Conservation (phyloP, 2,113 vertebrate species). For the Triplophysa tibetana region DNA sequence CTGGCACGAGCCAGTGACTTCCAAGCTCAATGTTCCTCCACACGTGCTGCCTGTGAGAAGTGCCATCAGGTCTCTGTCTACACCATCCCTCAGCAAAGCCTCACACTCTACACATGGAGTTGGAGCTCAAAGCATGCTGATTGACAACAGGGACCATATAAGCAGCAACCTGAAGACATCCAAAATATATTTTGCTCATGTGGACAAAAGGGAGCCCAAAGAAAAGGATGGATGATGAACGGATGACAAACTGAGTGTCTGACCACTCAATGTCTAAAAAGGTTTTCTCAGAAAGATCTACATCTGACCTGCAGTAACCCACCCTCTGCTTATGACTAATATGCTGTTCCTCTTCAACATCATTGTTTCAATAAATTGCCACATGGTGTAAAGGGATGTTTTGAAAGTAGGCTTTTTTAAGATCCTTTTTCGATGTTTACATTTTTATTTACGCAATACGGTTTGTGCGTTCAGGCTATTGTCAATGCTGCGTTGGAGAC, state of each 20-base stretch:
- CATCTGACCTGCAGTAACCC: not conserved
- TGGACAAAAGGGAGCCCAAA: not conserved
- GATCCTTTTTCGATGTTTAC: too few relatives aligned
- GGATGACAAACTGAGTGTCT: not conserved
- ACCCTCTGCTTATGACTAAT: not conserved
- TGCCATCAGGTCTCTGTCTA: slow-evolving; percentile 36
- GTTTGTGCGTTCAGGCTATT: too few relatives aligned
- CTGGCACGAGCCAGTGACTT: slow-evolving; percentile 21
- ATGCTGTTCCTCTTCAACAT: not conserved
- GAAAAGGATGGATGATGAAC: slow-evolving; percentile 8
- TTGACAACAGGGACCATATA: not conserved
- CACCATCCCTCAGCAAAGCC: slow-evolving; percentile 1
- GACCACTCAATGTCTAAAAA: not conserved
- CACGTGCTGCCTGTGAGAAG: not conserved
- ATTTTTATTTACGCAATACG: too few relatives aligned
- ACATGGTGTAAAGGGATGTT: not conserved
- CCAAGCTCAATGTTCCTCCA: not conserved
- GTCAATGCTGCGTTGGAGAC: too few relatives aligned
- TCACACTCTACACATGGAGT: not conserved
- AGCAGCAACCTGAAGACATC: slow-evolving; percentile 1
- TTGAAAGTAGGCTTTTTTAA: too few relatives aligned
- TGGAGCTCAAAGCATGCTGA: not conserved
- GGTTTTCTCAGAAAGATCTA: not conserved
- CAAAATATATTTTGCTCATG: not conserved
- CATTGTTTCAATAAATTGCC: not conserved